Conservation (phyloP, 2,113 vertebrate genomes). For the Bungarus multicinctus region DNA sequence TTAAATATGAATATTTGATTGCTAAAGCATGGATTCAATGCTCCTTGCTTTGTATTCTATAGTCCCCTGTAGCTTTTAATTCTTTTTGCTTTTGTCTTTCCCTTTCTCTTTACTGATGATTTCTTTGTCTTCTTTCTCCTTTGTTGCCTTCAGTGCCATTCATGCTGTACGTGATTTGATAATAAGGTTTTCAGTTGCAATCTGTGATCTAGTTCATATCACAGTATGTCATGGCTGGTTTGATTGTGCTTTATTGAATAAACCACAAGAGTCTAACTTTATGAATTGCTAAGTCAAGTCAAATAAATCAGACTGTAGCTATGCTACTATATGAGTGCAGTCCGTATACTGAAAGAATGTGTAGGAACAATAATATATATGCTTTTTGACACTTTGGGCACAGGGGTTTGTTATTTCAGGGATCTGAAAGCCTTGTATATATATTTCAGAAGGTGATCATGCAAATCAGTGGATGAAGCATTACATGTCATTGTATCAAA, state of each 20-base stretch:
- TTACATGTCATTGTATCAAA: background rate
- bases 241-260: background rate
- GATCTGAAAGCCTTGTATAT: background rate
- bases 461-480: background rate
- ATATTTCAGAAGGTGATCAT: background rate
- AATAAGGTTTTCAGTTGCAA: background rate
- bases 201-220: background rate
- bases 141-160: background rate
- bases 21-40: background rate
- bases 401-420: background rate
- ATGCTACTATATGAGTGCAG: background rate
- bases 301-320: background rate
- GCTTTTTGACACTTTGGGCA: background rate
- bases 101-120: background rate
- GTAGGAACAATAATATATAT: background rate
- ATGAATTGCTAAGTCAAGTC: background rate
- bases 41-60: background rate
- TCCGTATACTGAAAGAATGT: background rate
- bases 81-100: background rate
- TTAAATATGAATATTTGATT: background rate
- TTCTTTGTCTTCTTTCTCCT: background rate
- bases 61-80: background rate
- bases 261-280: background rate
- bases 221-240: background rate
- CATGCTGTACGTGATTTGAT: background rate